Evolutionary conservation across 2,113 vertebrate genomes (phyloP), one percentile per base, ranked within the genome.

Genomic region (Cercopithecus mona): DNA sequence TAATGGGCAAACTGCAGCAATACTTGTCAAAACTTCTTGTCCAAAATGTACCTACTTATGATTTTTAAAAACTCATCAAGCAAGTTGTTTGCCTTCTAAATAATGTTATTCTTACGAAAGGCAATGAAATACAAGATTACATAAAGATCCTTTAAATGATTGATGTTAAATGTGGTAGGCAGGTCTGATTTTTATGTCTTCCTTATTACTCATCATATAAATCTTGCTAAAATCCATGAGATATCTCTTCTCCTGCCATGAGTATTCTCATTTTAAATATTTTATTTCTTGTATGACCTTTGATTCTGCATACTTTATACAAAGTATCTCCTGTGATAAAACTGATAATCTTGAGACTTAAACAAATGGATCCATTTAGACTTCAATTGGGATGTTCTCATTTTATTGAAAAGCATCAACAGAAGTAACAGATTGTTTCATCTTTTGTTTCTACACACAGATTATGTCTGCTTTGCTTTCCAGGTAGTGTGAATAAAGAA

Each of bases 211-310:
- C 7, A 64, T 84, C 27, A 45, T 94, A 64, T 22, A 93, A 78
- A 66, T 50, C 0, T 94, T 79, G 22, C 27, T 83, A 66, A 84
- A 57, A 73, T 17, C 23, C 2, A 57, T 5, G 64, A 75, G 20
- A 8, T 85, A 66, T 38, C 35, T 80, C 27, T 94, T 22, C 52
- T 50, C 32, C 35, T 57, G 20, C 6, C n/a, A 43, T 6, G 1
- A 7, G 14, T 59, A 68, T 89, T 81, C 25, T 45, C 13, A 94
- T 66, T 92, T 96, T n/a, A 90, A 92, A 90, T 79, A 57, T n/a
- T 66, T 88, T 85, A 50, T 57, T 52, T 80, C 38, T 85, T 94
- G n/a, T 84, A 82, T n/a, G 55, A n/a, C 10, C 55, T 93, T 22
- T 38, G 27, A 27, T 52, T 96, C 91, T 96, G 30, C 45, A 43